A percentile compares a stretch with the other conserved stretches of the same genome.
Conservation (phyloP, 1,140 invertebrate genomes). For the Dryas iulia region DNA sequence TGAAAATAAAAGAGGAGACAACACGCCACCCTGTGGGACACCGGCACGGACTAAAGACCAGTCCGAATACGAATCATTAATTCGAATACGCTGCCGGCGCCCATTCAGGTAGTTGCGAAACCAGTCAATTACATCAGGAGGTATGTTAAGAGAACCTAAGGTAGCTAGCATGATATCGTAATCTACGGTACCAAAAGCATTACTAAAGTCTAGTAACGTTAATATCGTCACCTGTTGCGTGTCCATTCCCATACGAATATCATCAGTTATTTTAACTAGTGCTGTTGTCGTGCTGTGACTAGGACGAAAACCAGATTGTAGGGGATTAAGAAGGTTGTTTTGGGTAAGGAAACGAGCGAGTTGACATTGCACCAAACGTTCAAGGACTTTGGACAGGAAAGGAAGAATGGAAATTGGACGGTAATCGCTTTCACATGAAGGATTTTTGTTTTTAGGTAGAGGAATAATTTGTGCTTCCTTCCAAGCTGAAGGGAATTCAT, state of each 20-base stretch:
- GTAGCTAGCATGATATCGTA: too few species aligned
- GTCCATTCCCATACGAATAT: too few species aligned
- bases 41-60: too few species aligned
- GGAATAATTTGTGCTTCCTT: background rate
- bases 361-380: background rate
- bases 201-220: background rate
- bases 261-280: background rate
- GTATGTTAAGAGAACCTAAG: too few species aligned
- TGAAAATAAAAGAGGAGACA: slow-evolving; percentile 6
- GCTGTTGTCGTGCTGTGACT: background rate
- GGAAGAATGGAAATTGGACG: too few species aligned
- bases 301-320: background rate
- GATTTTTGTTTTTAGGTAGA: too few species aligned
- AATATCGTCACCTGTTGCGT: too few species aligned
- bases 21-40: background rate
- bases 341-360: background rate
- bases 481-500: background rate
- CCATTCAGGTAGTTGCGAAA: background rate
- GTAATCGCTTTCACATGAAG: too few species aligned
- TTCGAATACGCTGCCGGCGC: background rate
- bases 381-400: background rate
- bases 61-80: background rate
- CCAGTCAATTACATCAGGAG: too few species aligned
- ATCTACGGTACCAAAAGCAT: background rate
- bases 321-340: too few species aligned